Percentiles rank a stretch among this genome's conserved stretches.
These are phyloP conservation scores for Takifugu flavidus DNA, from an alignment of 2,113 vertebrate genomes.

Conservation along the genomic window DNA sequence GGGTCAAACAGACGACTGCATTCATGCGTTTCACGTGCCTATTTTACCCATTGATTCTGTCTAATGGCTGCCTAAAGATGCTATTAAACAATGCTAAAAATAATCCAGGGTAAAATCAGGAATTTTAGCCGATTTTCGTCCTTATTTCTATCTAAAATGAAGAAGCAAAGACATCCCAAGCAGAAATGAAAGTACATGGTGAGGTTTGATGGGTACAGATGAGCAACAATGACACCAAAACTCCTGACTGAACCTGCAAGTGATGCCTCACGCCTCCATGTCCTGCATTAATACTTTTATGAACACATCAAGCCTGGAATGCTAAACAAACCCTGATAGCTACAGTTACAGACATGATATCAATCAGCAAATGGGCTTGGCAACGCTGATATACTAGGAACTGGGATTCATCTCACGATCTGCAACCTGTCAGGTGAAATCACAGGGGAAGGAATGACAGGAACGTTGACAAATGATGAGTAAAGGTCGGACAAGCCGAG, in stretches of 20 bases:
- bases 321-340: slow-evolving; percentile 63
- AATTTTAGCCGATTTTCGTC: no score
- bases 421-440: slow-evolving; percentile 4
- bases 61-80: slow-evolving; percentile 3
- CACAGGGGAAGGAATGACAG: slow-evolving; percentile 2
- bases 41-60: slow-evolving; percentile 11
- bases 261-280: slow-evolving; percentile 54
- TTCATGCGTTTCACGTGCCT: slow-evolving; percentile 37
- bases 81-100: background rate
- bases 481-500: background rate
- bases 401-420: slow-evolving; percentile 22
- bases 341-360: slow-evolving; percentile 52
- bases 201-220: slow-evolving; percentile 23
- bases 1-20: slow-evolving; percentile 28
- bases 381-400: slow-evolving; percentile 6
- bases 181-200: background rate
- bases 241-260: slow-evolving; percentile 63
- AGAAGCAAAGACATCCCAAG: no score
- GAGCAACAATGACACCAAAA: slow-evolving; percentile 22
- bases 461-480: background rate
- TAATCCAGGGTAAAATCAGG: background rate
- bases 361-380: slow-evolving; percentile 38
- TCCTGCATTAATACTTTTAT: slow-evolving; percentile 62
- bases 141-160: no score
- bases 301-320: slow-evolving; percentile 67